Base-by-base conservation (phyloP, 2,888 invertebrate genomes). In the Zygaena filipendulae region DNA sequence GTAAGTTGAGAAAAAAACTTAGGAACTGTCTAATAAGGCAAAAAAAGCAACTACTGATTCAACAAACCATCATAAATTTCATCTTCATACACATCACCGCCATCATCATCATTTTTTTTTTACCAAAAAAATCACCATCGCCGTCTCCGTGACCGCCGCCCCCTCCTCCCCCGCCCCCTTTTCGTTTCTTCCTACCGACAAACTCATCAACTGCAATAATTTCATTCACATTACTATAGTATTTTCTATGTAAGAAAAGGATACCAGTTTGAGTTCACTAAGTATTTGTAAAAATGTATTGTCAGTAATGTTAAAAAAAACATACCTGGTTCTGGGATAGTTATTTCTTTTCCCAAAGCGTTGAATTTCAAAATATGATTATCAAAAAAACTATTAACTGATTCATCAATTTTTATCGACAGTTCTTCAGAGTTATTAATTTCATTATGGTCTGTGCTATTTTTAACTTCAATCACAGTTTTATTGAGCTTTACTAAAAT, bases 41-140 rank as follows among this genome's bases (percentile, higher is more conserved):
- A n/a, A n/a, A n/a, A n/a, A n/a, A n/a, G n/a, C n/a, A n/a, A n/a
- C n/a, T n/a, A n/a, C n/a, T n/a, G n/a, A n/a, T n/a, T n/a, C n/a
- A n/a, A n/a, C n/a, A 40, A 43, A 84, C 84, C 80, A 85, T 81
- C 66, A 85, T 70, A 21, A 84, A 63, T 52, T 84, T 82, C 72
- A 84, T 84, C 45, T 83, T 74, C 80, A 84, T 83, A 36, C 82
- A 79, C 69, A 84, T 67, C 77, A 83, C 82, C 5, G 82, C 81
- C 82, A 84, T 84, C 83, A 83, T 83, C 82, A 84, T 84, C 69
- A 83, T 84, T 36, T 82, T 84, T 50, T 82, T 83, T 49, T 80
- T 81, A 2, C 74, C 74, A 0, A 64, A 71, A 3, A 69, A 68
- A 6, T 66, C 71, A 1, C 58, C 61, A 0, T 63, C 69, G 1